Percentiles rank a stretch among this genome's conserved stretches.
Evolutionary conservation across 2,113 vertebrate species (phyloP).

Genomic region (Anolis sagrei): DNA sequence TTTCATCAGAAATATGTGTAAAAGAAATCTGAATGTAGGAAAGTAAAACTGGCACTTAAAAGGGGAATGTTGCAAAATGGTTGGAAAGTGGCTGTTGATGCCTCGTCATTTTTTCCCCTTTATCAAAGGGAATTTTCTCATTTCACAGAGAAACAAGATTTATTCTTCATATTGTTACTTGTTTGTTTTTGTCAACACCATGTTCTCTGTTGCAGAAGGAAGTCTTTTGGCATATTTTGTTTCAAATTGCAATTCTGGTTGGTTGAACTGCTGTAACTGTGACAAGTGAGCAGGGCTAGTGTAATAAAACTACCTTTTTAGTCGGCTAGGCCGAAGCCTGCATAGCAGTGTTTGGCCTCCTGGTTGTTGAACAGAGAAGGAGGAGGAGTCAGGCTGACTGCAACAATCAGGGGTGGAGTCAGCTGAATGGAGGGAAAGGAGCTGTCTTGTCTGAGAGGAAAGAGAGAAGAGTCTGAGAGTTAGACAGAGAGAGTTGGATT

Average conservation of each 20-base stretch:
- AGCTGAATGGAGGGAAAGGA: too few species aligned
- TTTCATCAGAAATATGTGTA: neutral
- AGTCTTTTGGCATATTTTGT: neutral
- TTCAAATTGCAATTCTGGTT: neutral
- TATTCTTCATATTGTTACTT: neutral
- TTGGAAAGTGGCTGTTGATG: neutral
- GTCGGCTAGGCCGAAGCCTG: too few species aligned
- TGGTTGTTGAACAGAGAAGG: too few species aligned
- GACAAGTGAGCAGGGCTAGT: too few species aligned
- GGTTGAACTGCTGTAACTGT: too few species aligned
- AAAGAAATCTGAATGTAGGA: neutral
- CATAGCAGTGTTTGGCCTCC: too few species aligned
- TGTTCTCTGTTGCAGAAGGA: neutral
- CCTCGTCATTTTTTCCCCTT: neutral
- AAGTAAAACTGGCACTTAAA: neutral
- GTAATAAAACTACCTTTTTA: too few species aligned
- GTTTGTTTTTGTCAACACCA: neutral
- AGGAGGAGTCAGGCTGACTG: too few species aligned
- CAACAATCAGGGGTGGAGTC: too few species aligned
- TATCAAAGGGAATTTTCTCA: neutral
- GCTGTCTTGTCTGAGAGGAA: too few species aligned
- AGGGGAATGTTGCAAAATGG: neutral
- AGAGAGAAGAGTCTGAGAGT: too few species aligned
- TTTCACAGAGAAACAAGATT: constrained; percentile 12
- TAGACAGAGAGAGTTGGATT: too few species aligned